A percentile compares a stretch with the other conserved stretches of the same genome.
phyloP scores from a whole-genome alignment of 2,113 vertebrate species.

The Riparia riparia region DNA sequence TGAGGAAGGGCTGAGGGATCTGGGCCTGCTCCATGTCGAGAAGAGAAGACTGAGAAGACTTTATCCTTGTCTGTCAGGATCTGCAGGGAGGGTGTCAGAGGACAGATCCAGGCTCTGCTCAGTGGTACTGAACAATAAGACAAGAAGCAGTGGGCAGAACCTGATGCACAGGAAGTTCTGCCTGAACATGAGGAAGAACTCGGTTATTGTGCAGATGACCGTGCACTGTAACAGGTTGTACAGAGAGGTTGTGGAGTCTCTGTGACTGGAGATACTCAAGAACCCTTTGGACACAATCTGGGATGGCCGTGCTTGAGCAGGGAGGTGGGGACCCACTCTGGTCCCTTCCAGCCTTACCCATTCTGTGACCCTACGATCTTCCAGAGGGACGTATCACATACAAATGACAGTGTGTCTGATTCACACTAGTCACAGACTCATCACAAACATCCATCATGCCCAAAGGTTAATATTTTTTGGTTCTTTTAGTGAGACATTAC shows the following conservation, averaged over 20 bases:
- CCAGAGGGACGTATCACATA: neutral
- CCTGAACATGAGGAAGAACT: neutral
- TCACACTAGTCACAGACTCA: neutral
- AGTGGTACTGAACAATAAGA: accelerated
- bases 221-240: accelerated
- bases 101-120: neutral
- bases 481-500: neutral
- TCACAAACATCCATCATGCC: neutral
- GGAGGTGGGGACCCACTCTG: neutral
- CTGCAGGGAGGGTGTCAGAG: neutral
- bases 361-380: neutral
- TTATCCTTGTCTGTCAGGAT: accelerated
- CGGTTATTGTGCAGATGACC: accelerated
- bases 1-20: neutral
- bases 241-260: neutral
- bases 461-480: neutral
- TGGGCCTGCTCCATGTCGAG: accelerated
- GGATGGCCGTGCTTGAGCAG: neutral
- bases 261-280: neutral
- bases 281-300: neutral
- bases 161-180: neutral
- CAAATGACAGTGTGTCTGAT: neutral
- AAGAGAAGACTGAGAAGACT: neutral
- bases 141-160: neutral
- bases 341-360: neutral